Evolutionary conservation across 2,113 vertebrate species (phyloP).

Genomic region (Anguilla rostrata): DNA sequence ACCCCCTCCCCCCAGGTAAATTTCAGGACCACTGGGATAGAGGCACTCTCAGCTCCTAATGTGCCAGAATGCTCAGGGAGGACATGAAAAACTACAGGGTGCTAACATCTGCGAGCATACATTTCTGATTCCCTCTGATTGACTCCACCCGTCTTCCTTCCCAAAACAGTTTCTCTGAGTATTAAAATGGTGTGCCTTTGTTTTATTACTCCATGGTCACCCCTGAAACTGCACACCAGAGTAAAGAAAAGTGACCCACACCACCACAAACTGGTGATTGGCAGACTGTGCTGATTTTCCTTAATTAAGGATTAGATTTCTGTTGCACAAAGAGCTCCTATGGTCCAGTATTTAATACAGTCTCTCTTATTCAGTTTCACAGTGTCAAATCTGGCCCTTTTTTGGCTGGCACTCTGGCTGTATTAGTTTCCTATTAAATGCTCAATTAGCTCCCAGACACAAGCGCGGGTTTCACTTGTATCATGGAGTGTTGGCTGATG

Average conservation of each 20-base stretch:
- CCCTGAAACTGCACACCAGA: not conserved
- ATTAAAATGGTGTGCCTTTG: not conserved
- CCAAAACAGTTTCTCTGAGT: not conserved
- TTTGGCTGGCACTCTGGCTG: constrained; percentile 27
- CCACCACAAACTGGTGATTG: not conserved
- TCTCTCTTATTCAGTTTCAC: too few relatives aligned
- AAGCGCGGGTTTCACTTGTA: constrained; percentile 40
- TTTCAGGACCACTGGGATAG: too few relatives aligned
- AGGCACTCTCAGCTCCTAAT: too few relatives aligned
- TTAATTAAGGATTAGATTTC: not conserved
- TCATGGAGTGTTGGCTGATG: constrained; percentile 23
- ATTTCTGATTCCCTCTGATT: too few relatives aligned
- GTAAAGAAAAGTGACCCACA: not conserved
- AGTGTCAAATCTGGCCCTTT: constrained; percentile 3
- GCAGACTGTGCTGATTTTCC: not conserved
- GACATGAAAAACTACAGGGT: too few relatives aligned
- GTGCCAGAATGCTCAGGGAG: too few relatives aligned
- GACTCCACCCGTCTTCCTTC: too few relatives aligned
- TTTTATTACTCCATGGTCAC: not conserved
- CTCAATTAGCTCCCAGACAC: constrained; percentile 33
- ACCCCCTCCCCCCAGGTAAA: too few relatives aligned
- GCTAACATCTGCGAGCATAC: too few relatives aligned
- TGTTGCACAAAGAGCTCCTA: not conserved
- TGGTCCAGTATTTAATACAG: not conserved
- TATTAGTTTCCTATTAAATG: constrained; percentile 45